Base-by-base conservation (phyloP, 2,888 invertebrate species). In the Tolmerus cingulatus region DNA sequence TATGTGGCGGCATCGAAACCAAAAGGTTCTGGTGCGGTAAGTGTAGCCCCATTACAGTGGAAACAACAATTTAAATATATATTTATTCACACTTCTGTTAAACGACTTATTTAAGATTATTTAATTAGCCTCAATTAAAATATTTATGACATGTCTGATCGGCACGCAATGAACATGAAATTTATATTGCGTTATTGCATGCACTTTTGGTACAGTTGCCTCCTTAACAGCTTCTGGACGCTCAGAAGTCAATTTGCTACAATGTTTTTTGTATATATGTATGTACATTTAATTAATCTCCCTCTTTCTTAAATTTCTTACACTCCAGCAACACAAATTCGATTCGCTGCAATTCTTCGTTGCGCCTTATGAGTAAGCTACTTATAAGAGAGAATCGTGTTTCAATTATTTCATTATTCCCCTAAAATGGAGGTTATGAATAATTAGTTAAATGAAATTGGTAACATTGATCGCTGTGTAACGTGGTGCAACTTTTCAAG, bases 1-100 rank as follows among this genome's bases (percentile, higher is more conserved):
- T 98, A 98, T 93, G 99, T 99, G 87, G 99, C 99, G 90, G 99
- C 99, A 82, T 99, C 99, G 37, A 98, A 98, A 93, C 97, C 98
- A 86, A 97, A 98, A 93, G 95, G 96, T 91, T 96, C 96, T 66
- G 96, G 96, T 93, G 96, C 96, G 96, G 97, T 97, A 95, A 95
- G 96, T 74, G 30, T 2, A 87, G 74, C 23, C 23, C 23, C 66
- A 76, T 76, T 76, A 77, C 7, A 23, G 12, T 66, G 9, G 27
- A 27, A 8, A 66, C 34, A 66, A 27, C 8, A 66, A 30, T 57
- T 86, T 78, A 55, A 78, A 78, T 55, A 34, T 40, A 51, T 78
- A 78, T 57, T 37, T 76, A 37, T 57, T 78, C 37, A 55, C 30
- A 46, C 66, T 66, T 27, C 19, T 23, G 12, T 66, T 23, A 57